Evolutionary conservation across 37 sponge, comb jelly and placozoan species (phyloP), one percentile per base, ranked within the genome.

Genomic region (Beroe forskalii): DNA sequence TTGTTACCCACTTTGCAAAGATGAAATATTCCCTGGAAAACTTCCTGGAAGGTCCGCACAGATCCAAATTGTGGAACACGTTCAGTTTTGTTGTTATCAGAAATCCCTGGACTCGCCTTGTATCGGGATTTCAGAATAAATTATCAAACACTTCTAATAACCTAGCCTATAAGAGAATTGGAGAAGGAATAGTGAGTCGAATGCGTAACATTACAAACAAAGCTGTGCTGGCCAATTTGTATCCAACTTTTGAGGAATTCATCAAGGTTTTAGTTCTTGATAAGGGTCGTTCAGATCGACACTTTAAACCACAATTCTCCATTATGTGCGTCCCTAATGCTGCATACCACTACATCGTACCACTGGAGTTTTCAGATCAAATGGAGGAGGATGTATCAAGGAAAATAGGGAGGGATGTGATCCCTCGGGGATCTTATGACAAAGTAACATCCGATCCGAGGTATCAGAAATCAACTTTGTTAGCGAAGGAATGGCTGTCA

Each of bases 401-500:
- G 9, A 63, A 30, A 20, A 63, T 63, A 6, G 25, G 25, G 20
- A 30, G 28, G 6, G n/a, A 19, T 3, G 25, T 30, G 2, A 28
- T 30, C 20, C n/a, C 25, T 6, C 25, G 20, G n/a, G 24, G 25
- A 63, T 63, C 66, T 28, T 63, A 63, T 63, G 66, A 63, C n/a
- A 19, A 63, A 63, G n/a, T n/a, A n/a, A 28, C 66, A 63, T 63
- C 66, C 2, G 66, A 63, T 19, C 66, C 66, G 20, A 24, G 66
- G 4, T 30, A 28, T 20, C 66, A 63, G 25, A 63, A 63, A 63
- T 63, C 66, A n/a, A 30, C 66, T 3, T 20, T 63, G 20, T 63
- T 28, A 28, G 66, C 66, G 3, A 63, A 63, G 66, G 66, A 63
- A 4, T 63, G 66, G 66, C n/a, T 63, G 20, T 63, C 66, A 8